These are phyloP conservation scores for Agrilus planipennis DNA, from an alignment of 1,140 invertebrate genomes.

Conservation along the genomic window DNA sequence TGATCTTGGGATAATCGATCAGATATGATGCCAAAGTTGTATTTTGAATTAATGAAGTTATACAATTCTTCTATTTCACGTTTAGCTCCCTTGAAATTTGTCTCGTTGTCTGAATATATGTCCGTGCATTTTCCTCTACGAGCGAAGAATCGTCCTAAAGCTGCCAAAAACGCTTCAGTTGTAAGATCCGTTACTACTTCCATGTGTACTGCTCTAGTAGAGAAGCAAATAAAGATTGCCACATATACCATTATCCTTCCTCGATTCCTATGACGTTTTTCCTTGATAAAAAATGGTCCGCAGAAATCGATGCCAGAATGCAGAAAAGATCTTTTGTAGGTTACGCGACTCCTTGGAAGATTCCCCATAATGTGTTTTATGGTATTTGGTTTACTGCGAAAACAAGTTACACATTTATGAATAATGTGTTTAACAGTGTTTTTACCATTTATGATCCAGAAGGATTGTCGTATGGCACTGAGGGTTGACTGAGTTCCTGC, in stretches of 20 bases:
- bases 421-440: conserved; percentile 15
- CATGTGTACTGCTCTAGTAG: conserved; percentile 29
- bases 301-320: conserved; percentile 24
- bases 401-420: conserved; percentile 14
- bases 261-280: conserved; percentile 7
- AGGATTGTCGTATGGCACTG: conserved; percentile 12
- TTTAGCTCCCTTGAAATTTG: conserved; percentile 15
- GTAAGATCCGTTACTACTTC: conserved; percentile 27
- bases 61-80: conserved; percentile 8
- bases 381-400: conserved; percentile 5
- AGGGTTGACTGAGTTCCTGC: conserved; percentile 15
- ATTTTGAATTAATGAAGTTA: not conserved
- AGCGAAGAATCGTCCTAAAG: conserved; percentile 25
- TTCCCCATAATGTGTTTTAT: conserved; percentile 25
- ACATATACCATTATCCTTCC: conserved; percentile 25
- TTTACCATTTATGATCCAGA: conserved; percentile 18
- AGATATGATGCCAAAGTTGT: not conserved
- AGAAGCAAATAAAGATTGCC: conserved; percentile 29
- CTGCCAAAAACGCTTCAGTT: conserved; percentile 19
- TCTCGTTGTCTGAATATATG: conserved; percentile 19
- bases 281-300: conserved; percentile 24
- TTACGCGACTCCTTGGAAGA: conserved; percentile 22
- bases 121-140: conserved; percentile 18
- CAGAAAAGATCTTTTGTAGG: conserved; percentile 25
- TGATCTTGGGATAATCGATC: conserved; percentile 10